Conservation (phyloP, 1,140 invertebrate species). For the Bombyx mandarina region DNA sequence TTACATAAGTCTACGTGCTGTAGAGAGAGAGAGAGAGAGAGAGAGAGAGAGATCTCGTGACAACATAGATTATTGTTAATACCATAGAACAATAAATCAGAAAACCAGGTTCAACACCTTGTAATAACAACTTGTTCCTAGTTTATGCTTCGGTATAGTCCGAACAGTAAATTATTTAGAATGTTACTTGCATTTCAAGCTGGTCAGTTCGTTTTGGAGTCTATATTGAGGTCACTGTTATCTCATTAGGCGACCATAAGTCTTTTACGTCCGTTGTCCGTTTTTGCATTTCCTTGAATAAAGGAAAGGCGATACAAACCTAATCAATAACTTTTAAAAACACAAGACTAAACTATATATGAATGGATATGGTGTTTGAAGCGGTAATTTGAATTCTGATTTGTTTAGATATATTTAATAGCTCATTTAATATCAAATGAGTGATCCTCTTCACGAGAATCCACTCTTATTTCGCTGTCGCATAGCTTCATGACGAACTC, state of each 20-base stretch:
- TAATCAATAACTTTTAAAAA: no score
- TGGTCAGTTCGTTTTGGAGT: slow-evolving; percentile 22
- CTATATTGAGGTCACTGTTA: slow-evolving; percentile 26
- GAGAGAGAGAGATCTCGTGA: slow-evolving; percentile 26
- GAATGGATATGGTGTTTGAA: no score
- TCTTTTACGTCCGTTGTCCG: slow-evolving; percentile 13
- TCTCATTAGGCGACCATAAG: slow-evolving; percentile 22
- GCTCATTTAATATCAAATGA: no score
- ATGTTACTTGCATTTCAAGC: slow-evolving; percentile 25
- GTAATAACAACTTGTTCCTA: slow-evolving; percentile 41
- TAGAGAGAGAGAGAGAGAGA: not conserved
- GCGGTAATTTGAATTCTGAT: no score
- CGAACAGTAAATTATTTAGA: slow-evolving; percentile 33
- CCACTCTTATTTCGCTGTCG: slow-evolving; percentile 17
- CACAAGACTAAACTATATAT: no score
- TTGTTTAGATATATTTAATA: no score
- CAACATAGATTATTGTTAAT: slow-evolving; percentile 35
- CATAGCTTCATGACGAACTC: slow-evolving; percentile 67
- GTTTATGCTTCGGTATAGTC: slow-evolving; percentile 27
- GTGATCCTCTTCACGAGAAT: no score
- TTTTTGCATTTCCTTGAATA: slow-evolving; percentile 24
- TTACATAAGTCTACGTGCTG: no score
- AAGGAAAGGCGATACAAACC: no score
- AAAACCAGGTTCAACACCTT: slow-evolving; percentile 37
- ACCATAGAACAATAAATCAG: slow-evolving; percentile 31